These are phyloP conservation scores for Camponotus pennsylvanicus DNA, from an alignment of 1,140 invertebrate species.

Conservation along the genomic window DNA sequence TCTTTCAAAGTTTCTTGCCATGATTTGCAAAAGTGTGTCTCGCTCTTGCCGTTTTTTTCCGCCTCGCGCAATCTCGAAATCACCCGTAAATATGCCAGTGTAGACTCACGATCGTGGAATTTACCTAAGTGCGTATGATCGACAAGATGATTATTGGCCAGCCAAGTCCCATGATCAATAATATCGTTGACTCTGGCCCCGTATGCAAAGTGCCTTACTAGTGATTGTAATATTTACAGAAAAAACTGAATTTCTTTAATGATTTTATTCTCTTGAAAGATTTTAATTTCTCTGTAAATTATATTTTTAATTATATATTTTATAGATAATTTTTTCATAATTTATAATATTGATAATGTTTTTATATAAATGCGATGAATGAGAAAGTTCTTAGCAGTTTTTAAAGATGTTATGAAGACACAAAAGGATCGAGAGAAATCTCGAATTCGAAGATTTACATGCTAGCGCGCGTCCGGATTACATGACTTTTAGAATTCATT, in stretches of 20 bases:
- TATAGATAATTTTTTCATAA: neutral
- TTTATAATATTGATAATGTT: neutral
- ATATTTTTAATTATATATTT: neutral
- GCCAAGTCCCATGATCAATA: constrained; percentile 24
- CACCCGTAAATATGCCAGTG: constrained; percentile 27
- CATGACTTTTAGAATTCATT: constrained; percentile 3
- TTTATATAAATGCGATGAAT: neutral
- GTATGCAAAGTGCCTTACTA: neutral
- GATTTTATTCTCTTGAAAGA: neutral
- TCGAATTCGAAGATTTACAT: neutral
- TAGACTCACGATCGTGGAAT: constrained; percentile 20
- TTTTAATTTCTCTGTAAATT: neutral
- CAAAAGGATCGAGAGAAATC: neutral
- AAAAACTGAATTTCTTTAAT: neutral
- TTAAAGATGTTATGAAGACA: neutral
- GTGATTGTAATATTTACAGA: neutral
- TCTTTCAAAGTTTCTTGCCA: constrained; percentile 11
- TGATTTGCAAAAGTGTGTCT: constrained; percentile 19
- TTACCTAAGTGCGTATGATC: constrained; percentile 39
- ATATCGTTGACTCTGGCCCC: constrained; percentile 2
- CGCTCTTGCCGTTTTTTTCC: constrained; percentile 12
- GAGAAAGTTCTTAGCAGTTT: neutral
- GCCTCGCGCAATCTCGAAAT: constrained; percentile 39
- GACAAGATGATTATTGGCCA: neutral
- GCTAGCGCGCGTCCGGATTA: neutral